Base-by-base conservation (phyloP, 2,113 vertebrate species). In the Poeciliopsis occidentalis region DNA sequence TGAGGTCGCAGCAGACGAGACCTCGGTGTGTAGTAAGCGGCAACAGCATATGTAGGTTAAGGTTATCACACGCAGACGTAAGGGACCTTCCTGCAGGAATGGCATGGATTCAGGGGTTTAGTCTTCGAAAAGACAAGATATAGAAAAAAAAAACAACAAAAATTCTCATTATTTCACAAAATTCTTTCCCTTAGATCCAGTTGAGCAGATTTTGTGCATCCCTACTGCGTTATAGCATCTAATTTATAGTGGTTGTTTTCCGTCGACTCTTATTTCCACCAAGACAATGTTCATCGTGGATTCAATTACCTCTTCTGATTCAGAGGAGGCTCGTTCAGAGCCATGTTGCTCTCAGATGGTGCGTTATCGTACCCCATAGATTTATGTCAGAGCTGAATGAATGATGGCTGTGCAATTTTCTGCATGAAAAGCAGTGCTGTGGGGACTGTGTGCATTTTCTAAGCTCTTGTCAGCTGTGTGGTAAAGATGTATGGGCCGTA, bases 401-500 rank as follows among this genome's bases (percentile, higher is more conserved):
- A 82, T 89, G 88, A 94, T 89, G 87, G 87, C 88, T 91, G 91
- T 93, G 87, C 92, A 90, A 93, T 94, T 94, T 95, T 93, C 90
- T 88, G 91, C 90, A 87, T 91, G 91, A 89, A 83, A 89, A 76
- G 83, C 74, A 29, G 79, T 69, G 75, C 76, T 76, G 80, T 79
- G 80, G 76, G 85, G 79, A 70, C 80, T 72, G 73, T 75, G 44
- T 85, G 79, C 89, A 79, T 91, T 93, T 90, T 93, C 89, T 88
- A 89, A 88, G 83, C 86, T 83, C 76, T 86, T 85, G 75, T 92
- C 88, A 87, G 88, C 92, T 79, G 77, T 75, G 83, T 71, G 69
- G 87, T 87, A 85, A 89, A 79, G 84, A 85, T 62, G 17, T 86
- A 81, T 75, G 75, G 80, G 74, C 78, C 75, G 31, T 57, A 69